These are phyloP conservation scores for Acleris emargana DNA, from an alignment of 2,888 invertebrate species.

Conservation along the genomic window DNA sequence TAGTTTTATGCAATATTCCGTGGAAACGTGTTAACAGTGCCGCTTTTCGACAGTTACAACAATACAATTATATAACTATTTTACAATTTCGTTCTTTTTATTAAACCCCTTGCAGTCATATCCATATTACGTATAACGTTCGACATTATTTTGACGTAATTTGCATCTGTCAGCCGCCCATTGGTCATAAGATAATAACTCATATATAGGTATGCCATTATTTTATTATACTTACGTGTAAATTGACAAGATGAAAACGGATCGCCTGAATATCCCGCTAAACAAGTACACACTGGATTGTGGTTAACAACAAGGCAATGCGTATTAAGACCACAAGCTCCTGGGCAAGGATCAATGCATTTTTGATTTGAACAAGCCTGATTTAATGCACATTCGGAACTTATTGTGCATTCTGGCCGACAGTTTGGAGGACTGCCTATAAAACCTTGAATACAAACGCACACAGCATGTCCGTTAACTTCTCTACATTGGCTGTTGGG, in stretches of 20 bases:
- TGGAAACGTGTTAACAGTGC: no score
- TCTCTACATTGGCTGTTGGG: slow-evolving; percentile 89
- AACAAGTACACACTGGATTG: slow-evolving; percentile 87
- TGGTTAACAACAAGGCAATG: slow-evolving; percentile 86
- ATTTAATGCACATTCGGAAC: slow-evolving; percentile 87
- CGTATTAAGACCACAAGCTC: slow-evolving; percentile 87
- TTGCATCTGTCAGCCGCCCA: no score
- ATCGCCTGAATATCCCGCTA: slow-evolving; percentile 86
- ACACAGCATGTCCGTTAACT: slow-evolving; percentile 87
- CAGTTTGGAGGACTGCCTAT: slow-evolving; percentile 89
- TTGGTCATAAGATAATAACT: no score
- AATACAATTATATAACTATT: no score
- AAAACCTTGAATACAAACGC: slow-evolving; percentile 87
- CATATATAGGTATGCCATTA: neutral
- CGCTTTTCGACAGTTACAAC: no score
- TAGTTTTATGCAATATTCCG: no score
- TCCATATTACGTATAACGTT: no score
- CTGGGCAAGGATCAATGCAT: slow-evolving; percentile 90
- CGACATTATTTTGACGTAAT: no score
- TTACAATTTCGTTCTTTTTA: no score
- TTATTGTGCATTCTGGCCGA: slow-evolving; percentile 90
- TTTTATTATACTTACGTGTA: slow-evolving; percentile 63
- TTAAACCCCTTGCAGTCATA: no score
- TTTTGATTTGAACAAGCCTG: slow-evolving; percentile 90
- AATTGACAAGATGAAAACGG: slow-evolving; percentile 87